Percentiles rank a stretch among this genome's conserved stretches.
Evolutionary conservation across 2,113 vertebrate genomes (phyloP).

Genomic region (Osmerus eperlanus): DNA sequence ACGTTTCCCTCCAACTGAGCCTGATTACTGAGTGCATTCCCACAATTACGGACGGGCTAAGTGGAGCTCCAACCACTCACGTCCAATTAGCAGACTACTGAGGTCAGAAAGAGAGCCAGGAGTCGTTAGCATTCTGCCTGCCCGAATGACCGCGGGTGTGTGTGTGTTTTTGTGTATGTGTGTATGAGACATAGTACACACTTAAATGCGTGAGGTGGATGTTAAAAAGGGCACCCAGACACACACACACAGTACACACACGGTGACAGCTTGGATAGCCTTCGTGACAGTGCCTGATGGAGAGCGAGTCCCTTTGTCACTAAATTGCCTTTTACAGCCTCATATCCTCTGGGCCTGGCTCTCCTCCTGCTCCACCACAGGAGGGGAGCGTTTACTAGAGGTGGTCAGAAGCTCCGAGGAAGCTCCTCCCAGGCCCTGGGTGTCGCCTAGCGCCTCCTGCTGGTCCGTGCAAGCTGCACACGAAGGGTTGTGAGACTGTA

Average conservation of each 20-base stretch:
- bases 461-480: background rate
- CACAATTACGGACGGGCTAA: constrained; percentile 20
- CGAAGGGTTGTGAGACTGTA: background rate
- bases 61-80: constrained; percentile 7
- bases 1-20: background rate
- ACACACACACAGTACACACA: background rate
- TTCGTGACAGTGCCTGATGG: constrained; percentile 21
- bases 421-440: background rate
- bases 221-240: background rate
- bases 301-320: constrained; percentile 10
- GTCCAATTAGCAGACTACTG: constrained; percentile 6
- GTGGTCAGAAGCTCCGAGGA: background rate
- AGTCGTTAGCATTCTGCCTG: background rate
- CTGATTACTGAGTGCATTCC: constrained; percentile 9
- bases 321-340: constrained; percentile 23
- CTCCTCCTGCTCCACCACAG: background rate
- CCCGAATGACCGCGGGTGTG: background rate
- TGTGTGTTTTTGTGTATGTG: constrained; percentile 1
- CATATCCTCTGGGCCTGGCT: constrained; percentile 2
- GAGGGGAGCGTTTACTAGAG: background rate
- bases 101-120: background rate
- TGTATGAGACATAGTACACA: background rate
- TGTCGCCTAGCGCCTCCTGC: background rate
- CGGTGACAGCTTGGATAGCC: background rate
- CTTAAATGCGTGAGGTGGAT: background rate